phyloP scores from a whole-genome alignment of 1,140 invertebrate genomes.

The Cherax destructor region DNA sequence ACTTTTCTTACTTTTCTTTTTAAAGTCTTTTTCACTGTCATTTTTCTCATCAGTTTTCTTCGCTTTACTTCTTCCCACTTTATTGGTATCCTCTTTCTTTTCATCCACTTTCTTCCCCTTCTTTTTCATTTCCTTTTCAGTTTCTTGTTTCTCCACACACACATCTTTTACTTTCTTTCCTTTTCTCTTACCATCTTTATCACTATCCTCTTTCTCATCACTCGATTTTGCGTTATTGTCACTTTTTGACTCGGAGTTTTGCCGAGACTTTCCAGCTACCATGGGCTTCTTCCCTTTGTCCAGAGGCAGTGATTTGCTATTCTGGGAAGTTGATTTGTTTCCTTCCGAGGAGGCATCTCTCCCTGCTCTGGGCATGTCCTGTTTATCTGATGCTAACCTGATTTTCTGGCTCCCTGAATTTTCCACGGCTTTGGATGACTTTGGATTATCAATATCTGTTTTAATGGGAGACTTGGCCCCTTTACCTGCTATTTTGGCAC shows the following conservation, averaged over 20 bases:
- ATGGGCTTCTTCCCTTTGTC: constrained; percentile 52
- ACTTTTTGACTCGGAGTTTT: constrained; percentile 38
- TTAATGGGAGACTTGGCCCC: constrained; percentile 22
- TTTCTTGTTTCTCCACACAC: constrained; percentile 8
- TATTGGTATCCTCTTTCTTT: constrained; percentile 22
- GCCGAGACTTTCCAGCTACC: constrained; percentile 6
- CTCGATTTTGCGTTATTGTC: constrained; percentile 33
- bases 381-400: constrained; percentile 32
- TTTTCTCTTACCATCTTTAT: constrained; percentile 57
- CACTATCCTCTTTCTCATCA: constrained; percentile 51
- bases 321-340: constrained; percentile 41
- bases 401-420: constrained; percentile 4
- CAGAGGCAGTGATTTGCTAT: constrained; percentile 22
- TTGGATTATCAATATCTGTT: constrained; percentile 29
- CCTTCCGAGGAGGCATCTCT: constrained; percentile 33
- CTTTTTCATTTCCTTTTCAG: constrained; percentile 44
- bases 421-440: constrained; percentile 15
- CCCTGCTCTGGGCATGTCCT: constrained; percentile 15
- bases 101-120: constrained; percentile 34
- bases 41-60: constrained; percentile 19
- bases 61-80: constrained; percentile 28
- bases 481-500: constrained; percentile 29
- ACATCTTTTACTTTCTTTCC: constrained; percentile 29
- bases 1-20: constrained; percentile 30
- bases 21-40: constrained; percentile 2